phyloP scores from a whole-genome alignment of 2,888 invertebrate species.

The Megamerina dolium region DNA sequence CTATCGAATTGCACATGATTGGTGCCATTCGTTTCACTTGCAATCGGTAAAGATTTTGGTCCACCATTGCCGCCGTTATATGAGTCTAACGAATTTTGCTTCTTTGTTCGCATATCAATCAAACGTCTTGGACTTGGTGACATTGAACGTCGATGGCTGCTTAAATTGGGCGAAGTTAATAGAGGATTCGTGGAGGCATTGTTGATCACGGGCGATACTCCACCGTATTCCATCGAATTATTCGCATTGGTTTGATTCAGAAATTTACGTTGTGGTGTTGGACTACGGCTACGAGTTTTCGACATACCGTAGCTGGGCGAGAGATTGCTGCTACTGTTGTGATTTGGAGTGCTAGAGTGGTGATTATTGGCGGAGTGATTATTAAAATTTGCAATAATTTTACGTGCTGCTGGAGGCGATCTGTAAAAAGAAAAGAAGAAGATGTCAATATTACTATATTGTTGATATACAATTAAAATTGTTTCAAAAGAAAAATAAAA shows the following conservation, averaged over 20 bases:
- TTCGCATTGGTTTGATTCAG: constrained; percentile 34
- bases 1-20: constrained; percentile 31
- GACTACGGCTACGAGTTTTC: constrained; percentile 53
- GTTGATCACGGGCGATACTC: not conserved
- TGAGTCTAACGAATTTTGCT: constrained; percentile 40
- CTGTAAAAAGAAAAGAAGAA: constrained; percentile 29
- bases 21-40: constrained; percentile 15
- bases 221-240: constrained; percentile 1
- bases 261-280: constrained; percentile 52
- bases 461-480: too few species aligned
- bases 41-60: constrained; percentile 35
- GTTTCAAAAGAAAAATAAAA: too few species aligned
- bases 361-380: constrained; percentile 18
- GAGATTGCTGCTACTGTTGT: constrained; percentile 16
- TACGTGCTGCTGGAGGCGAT: constrained; percentile 47
- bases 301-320: constrained; percentile 29
- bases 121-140: constrained; percentile 47
- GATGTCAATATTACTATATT: too few species aligned
- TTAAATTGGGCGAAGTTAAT: constrained; percentile 35
- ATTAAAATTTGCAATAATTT: constrained; percentile 33
- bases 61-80: constrained; percentile 31
- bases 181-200: constrained; percentile 8
- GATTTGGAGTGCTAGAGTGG: constrained; percentile 7
- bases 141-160: constrained; percentile 47
- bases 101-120: constrained; percentile 45